Base-by-base conservation (phyloP, 2,113 vertebrate species). In the Rhagologus leucostigma region DNA sequence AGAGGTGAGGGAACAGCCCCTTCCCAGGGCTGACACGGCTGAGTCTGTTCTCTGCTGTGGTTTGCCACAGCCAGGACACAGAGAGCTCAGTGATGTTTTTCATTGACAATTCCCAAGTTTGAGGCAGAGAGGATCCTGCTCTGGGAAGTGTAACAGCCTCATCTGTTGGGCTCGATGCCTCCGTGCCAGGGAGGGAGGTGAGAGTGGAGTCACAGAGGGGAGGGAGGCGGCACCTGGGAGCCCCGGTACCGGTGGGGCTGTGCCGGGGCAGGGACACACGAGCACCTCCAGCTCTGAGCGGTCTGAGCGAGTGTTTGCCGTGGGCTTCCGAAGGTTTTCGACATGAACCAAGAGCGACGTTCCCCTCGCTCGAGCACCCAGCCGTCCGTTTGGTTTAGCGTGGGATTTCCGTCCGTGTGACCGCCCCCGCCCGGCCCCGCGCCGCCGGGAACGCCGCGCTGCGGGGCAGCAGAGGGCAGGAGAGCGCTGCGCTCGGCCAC, bases 381-480 rank as follows among this genome's bases (percentile, higher is more conserved):
- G 1, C 13, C 33, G 4, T 35, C 50, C 23, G 11, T n/a, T 32
- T 11, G 44, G 16, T 37, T 62, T 14, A 37, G 46, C 33, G 33
- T 10, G 53, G 9, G 13, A 13, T 42, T 49, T 35, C 56, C 4
- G 1, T 75, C 41, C 13, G 14, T 35, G 41, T 7, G 60, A 16
- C 46, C 37, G 47, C 16, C 49, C n/a, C 74, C 10, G 27, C 5
- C n/a, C 27, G 21, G 80, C 16, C 37, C 53, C 8, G 49, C 35
- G 32, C 42, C 13, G 57, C 46, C 53, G 39, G 52, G 33, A 56
- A 12, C 13, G 77, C 68, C 13, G 53, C 52, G 46, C 68, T 59
- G 46, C 44, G 30, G 87, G 84, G 92, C 97, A 92, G 94, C 39
- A 97, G 96, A 89, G 97, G 96, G 96, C 91, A 89, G 94, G n/a